phyloP scores from a whole-genome alignment of 2,113 vertebrate genomes.

The Carassius auratus region DNA sequence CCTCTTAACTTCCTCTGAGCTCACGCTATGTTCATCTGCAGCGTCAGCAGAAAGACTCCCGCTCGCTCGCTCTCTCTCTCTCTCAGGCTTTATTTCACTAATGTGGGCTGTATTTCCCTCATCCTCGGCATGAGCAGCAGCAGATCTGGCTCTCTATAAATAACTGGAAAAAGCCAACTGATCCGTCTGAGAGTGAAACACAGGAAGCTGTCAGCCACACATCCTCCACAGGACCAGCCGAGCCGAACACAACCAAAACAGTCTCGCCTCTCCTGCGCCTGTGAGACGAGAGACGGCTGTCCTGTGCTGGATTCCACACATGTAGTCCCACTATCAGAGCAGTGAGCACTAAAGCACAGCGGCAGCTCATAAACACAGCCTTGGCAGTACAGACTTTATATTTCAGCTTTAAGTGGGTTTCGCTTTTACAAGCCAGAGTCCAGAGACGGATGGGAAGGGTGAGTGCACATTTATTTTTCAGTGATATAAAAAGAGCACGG shows the following conservation, averaged over 20 bases:
- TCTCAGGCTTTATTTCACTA: constrained; percentile 71
- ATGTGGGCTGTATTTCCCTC: constrained; percentile 84
- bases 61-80: background rate
- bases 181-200: constrained; percentile 79
- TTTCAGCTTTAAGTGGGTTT: constrained; percentile 95
- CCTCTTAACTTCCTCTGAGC: constrained; percentile 60
- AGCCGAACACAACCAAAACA: constrained; percentile 36
- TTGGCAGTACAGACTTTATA: constrained; percentile 96
- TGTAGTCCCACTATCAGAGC: background rate
- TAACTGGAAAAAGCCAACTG: constrained; percentile 87
- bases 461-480: constrained; percentile 2
- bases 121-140: constrained; percentile 85
- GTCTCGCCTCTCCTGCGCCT: background rate
- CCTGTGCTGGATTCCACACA: background rate
- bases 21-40: constrained; percentile 74
- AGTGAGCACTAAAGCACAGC: constrained; percentile 75
- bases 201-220: constrained; percentile 46
- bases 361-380: constrained; percentile 92
- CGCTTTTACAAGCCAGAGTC: constrained; percentile 90
- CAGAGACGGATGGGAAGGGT: constrained; percentile 47
- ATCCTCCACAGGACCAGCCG: constrained; percentile 36
- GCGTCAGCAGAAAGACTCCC: constrained; percentile 75
- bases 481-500: background rate
- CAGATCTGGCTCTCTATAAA: constrained; percentile 84
- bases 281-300: background rate